Base-by-base conservation (phyloP, 2,797 vertebrate species). In the Oreochromis mossambicus region DNA sequence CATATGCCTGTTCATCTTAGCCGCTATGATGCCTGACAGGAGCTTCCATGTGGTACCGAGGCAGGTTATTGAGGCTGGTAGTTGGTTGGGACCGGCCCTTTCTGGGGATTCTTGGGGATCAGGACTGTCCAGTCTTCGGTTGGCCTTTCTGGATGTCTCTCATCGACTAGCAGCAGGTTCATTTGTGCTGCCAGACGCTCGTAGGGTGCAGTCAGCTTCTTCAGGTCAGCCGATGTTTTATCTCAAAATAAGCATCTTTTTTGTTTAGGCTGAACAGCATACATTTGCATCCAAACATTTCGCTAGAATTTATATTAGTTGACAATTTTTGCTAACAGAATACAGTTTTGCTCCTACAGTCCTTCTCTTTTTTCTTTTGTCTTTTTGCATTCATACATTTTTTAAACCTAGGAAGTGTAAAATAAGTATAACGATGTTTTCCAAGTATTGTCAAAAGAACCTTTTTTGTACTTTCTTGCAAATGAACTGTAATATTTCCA, bases 1-100 rank as follows among this genome's bases (percentile, higher is more conserved):
- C 29, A 0, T 34, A 29, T 34, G 29, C 3, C 56, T 34, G 29
- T 34, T 61, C 56, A 61, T 61, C 29, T 19, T 58, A 34, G 29
- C 29, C 2, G 9, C 56, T 61, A 61, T 61, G 29, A 19, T 34
- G 56, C 29, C 15, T 61, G 56, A 34, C 15, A 61, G 29, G 55
- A 19, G 15, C 56, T 19, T 61, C 56, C 56, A 61, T 2, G 29
- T 61, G 29, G 17, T 34, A 0, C 56, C 34, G 56, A 61, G 0
- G 29, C 56, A 61, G 29, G 17, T 61, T 34, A 61, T 12, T 36
- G 56, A 32, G 55, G 4, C 8, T 4, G 5, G 56, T 61, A 61
- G 29, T 34, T 61, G 56, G 56, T n/a, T 0, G 6, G 56, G 17
- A 1, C 9, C 5, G 1, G 9, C 0, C 32, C 3, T 1, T 34